Evolutionary conservation across 2,888 invertebrate genomes (phyloP).

Genomic region (Diaprepes abbreviatus): DNA sequence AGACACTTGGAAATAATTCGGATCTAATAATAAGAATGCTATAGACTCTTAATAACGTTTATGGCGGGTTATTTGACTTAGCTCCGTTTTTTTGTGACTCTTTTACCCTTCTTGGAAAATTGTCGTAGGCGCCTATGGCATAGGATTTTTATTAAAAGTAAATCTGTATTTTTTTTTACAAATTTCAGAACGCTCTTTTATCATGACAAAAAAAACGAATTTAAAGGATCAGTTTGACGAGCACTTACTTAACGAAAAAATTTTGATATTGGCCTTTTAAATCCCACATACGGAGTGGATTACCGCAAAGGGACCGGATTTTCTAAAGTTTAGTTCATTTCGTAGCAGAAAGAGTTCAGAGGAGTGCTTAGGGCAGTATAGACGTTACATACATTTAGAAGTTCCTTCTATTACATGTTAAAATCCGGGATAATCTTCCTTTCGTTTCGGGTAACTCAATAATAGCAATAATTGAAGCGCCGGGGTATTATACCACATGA

Average conservation of each 20-base stretch:
- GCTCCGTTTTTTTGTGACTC: no score
- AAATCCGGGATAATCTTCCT: slow-evolving; percentile 66
- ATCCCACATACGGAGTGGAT: slow-evolving; percentile 33
- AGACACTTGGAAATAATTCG: no score
- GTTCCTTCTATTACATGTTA: slow-evolving; percentile 62
- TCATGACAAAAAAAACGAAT: slow-evolving; percentile 10
- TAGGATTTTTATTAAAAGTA: no score
- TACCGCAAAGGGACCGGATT: slow-evolving; percentile 30
- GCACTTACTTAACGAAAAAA: slow-evolving; percentile 44
- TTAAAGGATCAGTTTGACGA: slow-evolving; percentile 4
- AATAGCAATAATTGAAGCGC: slow-evolving; percentile 67
- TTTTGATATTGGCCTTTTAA: slow-evolving; percentile 41
- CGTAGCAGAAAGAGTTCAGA: slow-evolving; percentile 49
- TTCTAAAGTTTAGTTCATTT: slow-evolving; percentile 39
- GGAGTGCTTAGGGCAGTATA: slow-evolving; percentile 53
- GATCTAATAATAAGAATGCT: no score
- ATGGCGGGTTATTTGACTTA: no score
- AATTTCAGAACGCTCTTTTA: no score
- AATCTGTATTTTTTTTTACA: no score
- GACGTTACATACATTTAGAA: slow-evolving; percentile 61
- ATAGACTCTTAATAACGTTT: no score
- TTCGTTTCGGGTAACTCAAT: slow-evolving; percentile 64
- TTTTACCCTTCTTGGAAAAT: no score
- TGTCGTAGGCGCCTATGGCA: no score
- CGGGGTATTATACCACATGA: slow-evolving; percentile 66